Evolutionary conservation across 1,140 invertebrate genomes (phyloP).

Genomic region (Parasteatoda tepidariorum): DNA sequence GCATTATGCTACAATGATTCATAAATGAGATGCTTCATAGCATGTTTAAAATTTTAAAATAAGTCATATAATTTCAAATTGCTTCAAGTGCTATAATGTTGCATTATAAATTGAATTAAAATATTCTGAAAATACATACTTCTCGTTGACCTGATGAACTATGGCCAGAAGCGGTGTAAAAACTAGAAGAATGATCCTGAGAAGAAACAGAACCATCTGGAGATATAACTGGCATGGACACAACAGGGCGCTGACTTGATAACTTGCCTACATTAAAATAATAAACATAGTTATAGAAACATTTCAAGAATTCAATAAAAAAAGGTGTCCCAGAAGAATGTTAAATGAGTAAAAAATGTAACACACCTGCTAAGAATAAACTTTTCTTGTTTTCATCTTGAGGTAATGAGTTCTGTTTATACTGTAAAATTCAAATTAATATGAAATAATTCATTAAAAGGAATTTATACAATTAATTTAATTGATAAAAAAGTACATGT

Average conservation of each 20-base stretch:
- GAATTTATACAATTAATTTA: too few species aligned
- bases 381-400: constrained; percentile 54
- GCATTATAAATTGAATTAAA: neutral
- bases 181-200: constrained; percentile 60
- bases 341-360: neutral
- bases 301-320: neutral
- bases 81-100: too few species aligned
- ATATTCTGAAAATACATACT: neutral
- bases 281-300: neutral
- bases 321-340: neutral
- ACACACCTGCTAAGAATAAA: constrained; percentile 30
- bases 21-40: too few species aligned
- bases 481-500: too few species aligned
- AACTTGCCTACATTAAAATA: constrained; percentile 25
- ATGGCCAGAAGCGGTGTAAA: constrained; percentile 54
- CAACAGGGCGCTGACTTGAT: constrained; percentile 35
- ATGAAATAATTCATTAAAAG: too few species aligned
- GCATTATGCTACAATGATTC: too few species aligned
- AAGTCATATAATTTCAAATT: too few species aligned
- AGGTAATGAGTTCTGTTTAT: constrained; percentile 56
- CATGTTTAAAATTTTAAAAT: too few species aligned
- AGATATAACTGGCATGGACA: constrained; percentile 49
- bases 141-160: constrained; percentile 61
- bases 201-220: constrained; percentile 60
- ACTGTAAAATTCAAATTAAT: too few species aligned